Percentiles rank a stretch among this genome's conserved stretches.
Evolutionary conservation across 2,113 vertebrate species (phyloP).

Genomic region (Chiloscyllium plagiosum): DNA sequence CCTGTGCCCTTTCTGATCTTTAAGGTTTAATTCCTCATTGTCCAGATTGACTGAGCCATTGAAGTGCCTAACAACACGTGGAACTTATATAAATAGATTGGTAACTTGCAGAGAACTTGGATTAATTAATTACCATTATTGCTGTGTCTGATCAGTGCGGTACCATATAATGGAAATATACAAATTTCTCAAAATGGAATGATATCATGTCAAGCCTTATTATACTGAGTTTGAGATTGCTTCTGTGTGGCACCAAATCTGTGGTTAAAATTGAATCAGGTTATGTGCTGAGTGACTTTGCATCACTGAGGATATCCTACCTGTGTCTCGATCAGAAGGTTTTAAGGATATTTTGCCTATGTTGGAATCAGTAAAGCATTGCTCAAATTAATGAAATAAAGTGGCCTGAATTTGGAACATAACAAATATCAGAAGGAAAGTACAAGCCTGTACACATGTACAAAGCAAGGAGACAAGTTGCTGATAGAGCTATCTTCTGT

Average conservation of each 20-base stretch:
- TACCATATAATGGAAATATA: background rate
- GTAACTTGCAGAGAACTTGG: background rate
- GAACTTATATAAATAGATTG: background rate
- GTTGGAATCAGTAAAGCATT: background rate
- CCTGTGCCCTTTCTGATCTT: background rate
- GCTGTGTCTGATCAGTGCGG: background rate
- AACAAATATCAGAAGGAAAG: background rate
- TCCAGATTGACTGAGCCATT: background rate
- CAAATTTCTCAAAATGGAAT: background rate
- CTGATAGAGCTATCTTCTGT: background rate
- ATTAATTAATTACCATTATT: background rate
- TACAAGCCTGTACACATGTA: background rate
- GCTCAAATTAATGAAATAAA: background rate
- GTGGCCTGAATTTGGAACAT: background rate
- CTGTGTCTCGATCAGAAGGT: background rate
- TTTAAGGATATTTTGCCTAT: background rate
- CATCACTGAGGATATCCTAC: background rate
- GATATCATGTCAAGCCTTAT: background rate
- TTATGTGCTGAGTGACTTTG: background rate
- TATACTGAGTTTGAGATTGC: background rate
- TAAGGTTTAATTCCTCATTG: background rate
- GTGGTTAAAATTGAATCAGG: background rate
- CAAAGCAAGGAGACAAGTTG: background rate
- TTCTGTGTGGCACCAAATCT: background rate
- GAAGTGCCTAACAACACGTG: background rate